Percentiles rank a stretch among this genome's conserved stretches.
Conservation (phyloP, 1,140 invertebrate species). For the Globodera ellingtonae region DNA sequence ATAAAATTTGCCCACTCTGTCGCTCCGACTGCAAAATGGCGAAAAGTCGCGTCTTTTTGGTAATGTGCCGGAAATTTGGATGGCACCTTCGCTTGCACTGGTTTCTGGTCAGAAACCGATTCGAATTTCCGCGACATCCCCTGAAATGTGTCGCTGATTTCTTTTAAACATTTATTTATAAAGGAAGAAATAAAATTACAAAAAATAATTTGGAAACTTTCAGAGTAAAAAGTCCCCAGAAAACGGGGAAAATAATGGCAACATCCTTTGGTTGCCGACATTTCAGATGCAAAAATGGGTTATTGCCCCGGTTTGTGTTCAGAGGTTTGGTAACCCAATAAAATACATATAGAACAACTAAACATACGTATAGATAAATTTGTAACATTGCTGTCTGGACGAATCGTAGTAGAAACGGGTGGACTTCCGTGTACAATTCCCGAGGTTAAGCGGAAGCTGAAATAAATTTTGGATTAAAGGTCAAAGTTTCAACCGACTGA, state of each 20-base stretch:
- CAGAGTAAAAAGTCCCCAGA: no score
- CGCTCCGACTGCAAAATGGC: conserved; percentile 23
- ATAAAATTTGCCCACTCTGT: neutral
- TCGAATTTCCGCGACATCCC: conserved; percentile 40
- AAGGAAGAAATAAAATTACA: no score
- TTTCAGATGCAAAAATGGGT: no score
- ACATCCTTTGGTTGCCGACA: no score
- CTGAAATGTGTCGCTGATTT: conserved; percentile 23
- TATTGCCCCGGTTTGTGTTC: neutral
- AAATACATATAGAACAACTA: neutral
- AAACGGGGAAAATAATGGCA: no score
- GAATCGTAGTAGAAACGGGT: conserved; percentile 44
- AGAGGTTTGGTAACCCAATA: neutral
- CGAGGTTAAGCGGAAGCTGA: conserved; percentile 24
- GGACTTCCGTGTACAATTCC: conserved; percentile 37
- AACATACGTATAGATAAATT: conserved; percentile 42
- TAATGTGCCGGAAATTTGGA: conserved; percentile 10
- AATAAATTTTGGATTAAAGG: neutral
- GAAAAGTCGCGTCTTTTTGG: conserved; percentile 29
- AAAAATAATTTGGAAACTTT: no score
- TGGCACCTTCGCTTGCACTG: conserved; percentile 39
- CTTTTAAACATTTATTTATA: no score
- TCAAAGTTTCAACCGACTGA: no score
- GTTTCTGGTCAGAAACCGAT: conserved; percentile 31
- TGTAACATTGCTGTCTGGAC: conserved; percentile 30